phyloP scores from a whole-genome alignment of 2,888 invertebrate species.

The Nemoura dubitans region DNA sequence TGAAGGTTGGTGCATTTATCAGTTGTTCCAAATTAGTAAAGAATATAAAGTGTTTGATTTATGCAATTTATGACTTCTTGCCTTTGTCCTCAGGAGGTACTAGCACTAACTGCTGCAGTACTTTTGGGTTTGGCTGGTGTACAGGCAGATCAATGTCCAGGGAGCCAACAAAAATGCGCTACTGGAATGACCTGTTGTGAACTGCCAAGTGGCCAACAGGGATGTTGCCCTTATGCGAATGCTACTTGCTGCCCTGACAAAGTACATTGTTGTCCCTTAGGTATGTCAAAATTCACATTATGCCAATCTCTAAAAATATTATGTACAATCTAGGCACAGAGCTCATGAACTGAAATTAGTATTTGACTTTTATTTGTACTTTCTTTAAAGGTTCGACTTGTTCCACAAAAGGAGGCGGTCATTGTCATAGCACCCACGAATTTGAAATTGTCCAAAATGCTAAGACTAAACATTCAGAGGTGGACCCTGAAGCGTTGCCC shows the following conservation, averaged over 20 bases:
- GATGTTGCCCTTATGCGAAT: conserved; percentile 50
- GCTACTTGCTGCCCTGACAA: conserved; percentile 48
- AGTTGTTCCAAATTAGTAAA: not conserved
- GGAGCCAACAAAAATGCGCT: conserved; percentile 43
- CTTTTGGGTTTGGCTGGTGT: conserved; percentile 10
- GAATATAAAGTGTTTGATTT: too few relatives aligned
- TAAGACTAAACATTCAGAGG: too few relatives aligned
- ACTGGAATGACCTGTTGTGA: conserved; percentile 50
- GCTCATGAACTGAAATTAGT: not conserved
- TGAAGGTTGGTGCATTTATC: not conserved
- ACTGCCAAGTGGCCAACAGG: conserved; percentile 45
- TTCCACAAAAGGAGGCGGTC: conserved; percentile 10
- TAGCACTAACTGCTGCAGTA: not conserved
- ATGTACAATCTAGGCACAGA: too few relatives aligned
- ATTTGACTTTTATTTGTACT: not conserved
- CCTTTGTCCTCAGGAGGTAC: not conserved
- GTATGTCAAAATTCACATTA: conserved; percentile 32
- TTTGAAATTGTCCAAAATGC: not conserved
- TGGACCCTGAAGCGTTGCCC: not conserved
- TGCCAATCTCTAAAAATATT: not conserved
- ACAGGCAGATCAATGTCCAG: conserved; percentile 44
- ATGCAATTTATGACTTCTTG: not conserved
- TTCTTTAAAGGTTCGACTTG: not conserved
- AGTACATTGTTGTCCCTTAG: conserved; percentile 50
- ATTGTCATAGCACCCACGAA: not conserved